A percentile compares a stretch with the other conserved stretches of the same genome.
Evolutionary conservation across 2,113 vertebrate genomes (phyloP).

Genomic region (Cariama cristata): DNA sequence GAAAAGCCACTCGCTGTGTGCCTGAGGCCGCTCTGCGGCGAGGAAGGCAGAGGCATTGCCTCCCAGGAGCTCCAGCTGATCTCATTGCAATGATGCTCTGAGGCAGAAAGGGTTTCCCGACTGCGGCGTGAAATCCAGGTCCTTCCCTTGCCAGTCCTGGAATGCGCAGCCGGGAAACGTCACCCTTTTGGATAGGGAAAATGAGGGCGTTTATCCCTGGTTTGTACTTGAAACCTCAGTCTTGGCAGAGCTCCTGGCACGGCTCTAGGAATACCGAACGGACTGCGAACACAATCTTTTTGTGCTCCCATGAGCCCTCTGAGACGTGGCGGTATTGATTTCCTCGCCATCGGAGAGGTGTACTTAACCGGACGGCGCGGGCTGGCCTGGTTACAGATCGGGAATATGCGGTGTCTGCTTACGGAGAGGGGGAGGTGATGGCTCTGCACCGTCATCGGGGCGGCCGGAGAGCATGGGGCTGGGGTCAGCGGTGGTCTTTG

Average conservation of each 20-base stretch:
- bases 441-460: neutral
- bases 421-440: neutral
- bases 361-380: fast-evolving
- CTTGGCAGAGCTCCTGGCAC: neutral
- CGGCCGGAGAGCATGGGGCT: neutral
- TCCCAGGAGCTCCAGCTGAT: neutral
- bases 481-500: neutral
- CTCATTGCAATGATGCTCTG: neutral
- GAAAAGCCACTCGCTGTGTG: neutral
- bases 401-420: neutral
- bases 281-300: neutral
- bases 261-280: fast-evolving
- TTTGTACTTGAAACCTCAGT: neutral
- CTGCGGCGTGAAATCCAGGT: neutral
- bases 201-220: fast-evolving
- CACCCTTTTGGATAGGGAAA: neutral
- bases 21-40: neutral
- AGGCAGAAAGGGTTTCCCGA: neutral
- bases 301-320: neutral
- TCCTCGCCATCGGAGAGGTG: neutral
- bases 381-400: fast-evolving
- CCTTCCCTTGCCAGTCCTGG: neutral
- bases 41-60: neutral
- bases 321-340: neutral
- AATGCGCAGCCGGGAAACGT: neutral